phyloP scores from a whole-genome alignment of 2,888 invertebrate genomes.

The Cosmia trapezina region DNA sequence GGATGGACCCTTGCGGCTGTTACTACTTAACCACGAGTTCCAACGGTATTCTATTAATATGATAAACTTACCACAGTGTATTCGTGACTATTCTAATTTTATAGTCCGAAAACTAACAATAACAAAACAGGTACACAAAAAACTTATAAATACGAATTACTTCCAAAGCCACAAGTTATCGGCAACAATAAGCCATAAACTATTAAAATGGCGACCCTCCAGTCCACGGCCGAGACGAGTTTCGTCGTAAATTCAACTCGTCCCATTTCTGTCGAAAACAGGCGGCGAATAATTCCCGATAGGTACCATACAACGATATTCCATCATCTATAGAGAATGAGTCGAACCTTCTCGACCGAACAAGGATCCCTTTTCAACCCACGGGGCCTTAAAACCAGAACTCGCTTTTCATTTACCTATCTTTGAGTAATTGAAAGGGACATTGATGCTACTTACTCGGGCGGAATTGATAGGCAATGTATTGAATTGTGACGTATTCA shows the following conservation, averaged over 20 bases:
- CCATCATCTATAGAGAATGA: conserved; percentile 84
- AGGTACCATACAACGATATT: conserved; percentile 81
- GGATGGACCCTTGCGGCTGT: no score
- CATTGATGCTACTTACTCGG: conserved; percentile 82
- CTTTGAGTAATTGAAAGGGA: conserved; percentile 86
- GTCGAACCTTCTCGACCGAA: conserved; percentile 77
- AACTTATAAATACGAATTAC: conserved; percentile 30
- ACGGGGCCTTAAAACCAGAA: conserved; percentile 81
- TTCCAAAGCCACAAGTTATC: conserved; percentile 51
- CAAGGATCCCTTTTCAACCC: conserved; percentile 81
- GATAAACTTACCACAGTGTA: neutral
- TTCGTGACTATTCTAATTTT: neutral
- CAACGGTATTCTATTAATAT: neutral
- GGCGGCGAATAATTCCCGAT: conserved; percentile 77
- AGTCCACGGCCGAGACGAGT: conserved; percentile 53
- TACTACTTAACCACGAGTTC: no score
- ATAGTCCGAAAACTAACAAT: conserved; percentile 9
- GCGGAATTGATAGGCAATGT: conserved; percentile 83
- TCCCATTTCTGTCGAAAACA: conserved; percentile 80
- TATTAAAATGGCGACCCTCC: conserved; percentile 61
- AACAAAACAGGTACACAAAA: conserved; percentile 25
- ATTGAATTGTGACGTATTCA: conserved; percentile 75
- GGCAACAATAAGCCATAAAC: conserved; percentile 63
- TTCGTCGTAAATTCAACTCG: conserved; percentile 73
- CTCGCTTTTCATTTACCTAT: conserved; percentile 85